These are phyloP conservation scores for Steatocranus sp. DNA, from an alignment of 2,797 vertebrate genomes.

Conservation along the genomic window DNA sequence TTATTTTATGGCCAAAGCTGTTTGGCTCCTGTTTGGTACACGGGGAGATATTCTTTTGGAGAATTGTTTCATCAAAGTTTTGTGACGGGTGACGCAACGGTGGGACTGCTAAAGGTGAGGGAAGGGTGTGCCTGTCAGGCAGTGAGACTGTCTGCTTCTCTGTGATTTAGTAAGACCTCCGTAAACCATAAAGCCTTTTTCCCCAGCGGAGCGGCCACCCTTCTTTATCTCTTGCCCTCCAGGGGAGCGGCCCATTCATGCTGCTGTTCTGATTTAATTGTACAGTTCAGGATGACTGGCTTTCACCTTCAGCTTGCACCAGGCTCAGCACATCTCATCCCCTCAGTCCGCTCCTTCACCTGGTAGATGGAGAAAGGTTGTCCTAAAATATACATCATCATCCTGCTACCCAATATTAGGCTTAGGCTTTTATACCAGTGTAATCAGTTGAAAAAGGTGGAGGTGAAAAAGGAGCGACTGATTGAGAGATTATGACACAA, in stretches of 20 bases:
- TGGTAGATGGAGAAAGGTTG: neutral
- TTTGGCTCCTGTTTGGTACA: neutral
- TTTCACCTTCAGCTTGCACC: conserved; percentile 70
- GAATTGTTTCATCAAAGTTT: neutral
- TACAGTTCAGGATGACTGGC: conserved; percentile 74
- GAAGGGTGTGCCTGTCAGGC: neutral
- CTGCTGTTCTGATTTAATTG: conserved; percentile 73
- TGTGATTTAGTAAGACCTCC: conserved; percentile 7
- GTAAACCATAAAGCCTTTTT: conserved; percentile 33
- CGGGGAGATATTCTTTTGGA: neutral
- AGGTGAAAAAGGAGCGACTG: neutral
- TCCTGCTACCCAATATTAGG: neutral
- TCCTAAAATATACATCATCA: neutral
- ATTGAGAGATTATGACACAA: neutral
- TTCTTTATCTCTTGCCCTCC: conserved; percentile 56
- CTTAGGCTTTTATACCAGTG: neutral
- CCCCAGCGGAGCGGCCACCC: conserved; percentile 16
- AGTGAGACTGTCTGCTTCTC: neutral
- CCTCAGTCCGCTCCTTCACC: conserved; percentile 4
- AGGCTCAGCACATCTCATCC: conserved; percentile 44
- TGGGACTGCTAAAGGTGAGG: conserved; percentile 9
- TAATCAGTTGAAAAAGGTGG: neutral
- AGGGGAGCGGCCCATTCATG: conserved; percentile 50
- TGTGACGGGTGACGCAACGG: neutral
- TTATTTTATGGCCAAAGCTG: neutral